Evolutionary conservation across 2,888 invertebrate genomes (phyloP).

Genomic region (Tupiocoris notatus): DNA sequence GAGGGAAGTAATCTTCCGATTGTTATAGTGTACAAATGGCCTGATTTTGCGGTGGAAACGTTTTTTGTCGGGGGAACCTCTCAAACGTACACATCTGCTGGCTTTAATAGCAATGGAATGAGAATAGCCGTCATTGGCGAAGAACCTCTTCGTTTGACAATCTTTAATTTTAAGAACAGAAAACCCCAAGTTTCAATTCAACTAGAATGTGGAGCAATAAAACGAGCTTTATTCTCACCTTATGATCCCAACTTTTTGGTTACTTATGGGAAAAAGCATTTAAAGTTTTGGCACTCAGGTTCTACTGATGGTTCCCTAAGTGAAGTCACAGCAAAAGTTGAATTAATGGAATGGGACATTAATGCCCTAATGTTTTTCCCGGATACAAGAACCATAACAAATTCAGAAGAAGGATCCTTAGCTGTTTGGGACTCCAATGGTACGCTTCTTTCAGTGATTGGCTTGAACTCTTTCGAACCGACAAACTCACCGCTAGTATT

Average conservation of each 20-base stretch:
- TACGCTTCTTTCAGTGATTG: constrained; percentile 79
- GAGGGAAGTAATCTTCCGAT: neutral
- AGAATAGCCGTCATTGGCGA: neutral
- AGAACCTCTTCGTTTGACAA: neutral
- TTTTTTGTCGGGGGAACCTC: neutral
- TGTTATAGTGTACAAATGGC: constrained; percentile 10
- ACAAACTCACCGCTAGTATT: constrained; percentile 78
- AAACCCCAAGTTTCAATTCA: neutral
- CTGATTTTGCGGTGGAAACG: constrained; percentile 37
- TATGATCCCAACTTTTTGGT: constrained; percentile 66
- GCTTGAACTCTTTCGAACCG: constrained; percentile 66
- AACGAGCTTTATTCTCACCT: constrained; percentile 75
- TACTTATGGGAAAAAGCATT: constrained; percentile 65
- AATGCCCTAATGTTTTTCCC: constrained; percentile 80
- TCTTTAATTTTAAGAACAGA: neutral
- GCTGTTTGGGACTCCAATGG: constrained; percentile 83
- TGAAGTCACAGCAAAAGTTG: no score
- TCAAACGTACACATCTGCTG: neutral
- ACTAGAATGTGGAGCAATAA: constrained; percentile 55
- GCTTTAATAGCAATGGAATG: neutral
- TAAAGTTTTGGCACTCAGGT: constrained; percentile 78
- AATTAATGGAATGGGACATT: constrained; percentile 60
- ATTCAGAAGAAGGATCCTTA: constrained; percentile 88
- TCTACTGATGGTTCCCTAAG: neutral
- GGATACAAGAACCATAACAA: constrained; percentile 85